Percentiles rank a stretch among this genome's conserved stretches.
phyloP scores from a whole-genome alignment of 2,888 invertebrate species.

The Tetropium fuscum region DNA sequence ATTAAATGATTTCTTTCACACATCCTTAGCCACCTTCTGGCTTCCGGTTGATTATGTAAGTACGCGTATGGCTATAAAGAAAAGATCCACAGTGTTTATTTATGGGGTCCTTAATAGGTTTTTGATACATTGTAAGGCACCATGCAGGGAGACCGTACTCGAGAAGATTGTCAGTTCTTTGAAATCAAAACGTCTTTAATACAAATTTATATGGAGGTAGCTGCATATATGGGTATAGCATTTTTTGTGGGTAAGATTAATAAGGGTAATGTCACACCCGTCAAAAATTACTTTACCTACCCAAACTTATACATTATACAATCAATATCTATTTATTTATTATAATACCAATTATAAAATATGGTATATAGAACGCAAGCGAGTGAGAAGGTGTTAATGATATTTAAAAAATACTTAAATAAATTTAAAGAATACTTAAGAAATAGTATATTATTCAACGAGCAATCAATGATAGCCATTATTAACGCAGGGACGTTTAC shows the following conservation, averaged over 20 bases:
- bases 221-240: slow-evolving; percentile 11
- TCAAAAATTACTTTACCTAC: no score
- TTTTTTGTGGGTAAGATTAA: slow-evolving; percentile 7
- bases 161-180: slow-evolving; percentile 30
- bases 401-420: no score
- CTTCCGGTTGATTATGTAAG: slow-evolving; percentile 46
- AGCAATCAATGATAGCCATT: no score
- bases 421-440: no score
- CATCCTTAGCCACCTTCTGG: slow-evolving; percentile 42
- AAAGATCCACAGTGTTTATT: slow-evolving; percentile 43
- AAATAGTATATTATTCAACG: no score
- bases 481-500: no score
- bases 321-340: no score
- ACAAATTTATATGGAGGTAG: slow-evolving; percentile 16
- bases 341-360: no score
- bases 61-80: slow-evolving; percentile 37
- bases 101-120: slow-evolving; percentile 44
- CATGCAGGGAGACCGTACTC: slow-evolving; percentile 34
- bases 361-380: no score
- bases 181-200: slow-evolving; percentile 27
- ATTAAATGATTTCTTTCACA: slow-evolving; percentile 44
- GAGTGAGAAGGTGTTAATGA: no score
- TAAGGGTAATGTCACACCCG: no score
- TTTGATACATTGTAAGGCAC: slow-evolving; percentile 47
- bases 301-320: no score